A percentile compares a stretch with the other conserved stretches of the same genome.
phyloP scores from a whole-genome alignment of 2,888 invertebrate species.

The Nephrotoma guestfalica region DNA sequence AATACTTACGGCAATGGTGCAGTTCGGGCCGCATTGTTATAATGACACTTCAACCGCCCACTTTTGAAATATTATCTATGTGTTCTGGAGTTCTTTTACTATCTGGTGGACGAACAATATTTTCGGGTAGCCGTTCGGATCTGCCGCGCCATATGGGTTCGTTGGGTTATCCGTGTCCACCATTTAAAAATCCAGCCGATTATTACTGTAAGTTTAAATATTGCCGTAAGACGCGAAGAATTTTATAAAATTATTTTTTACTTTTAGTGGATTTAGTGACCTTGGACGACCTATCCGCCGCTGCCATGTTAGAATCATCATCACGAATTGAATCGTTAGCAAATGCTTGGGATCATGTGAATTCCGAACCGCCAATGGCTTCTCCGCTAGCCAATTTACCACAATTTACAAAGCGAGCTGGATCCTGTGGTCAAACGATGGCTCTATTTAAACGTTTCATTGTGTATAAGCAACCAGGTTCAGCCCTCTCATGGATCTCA shows the following conservation, averaged over 20 bases:
- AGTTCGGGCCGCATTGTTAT: slow-evolving; percentile 67
- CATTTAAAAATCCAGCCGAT: slow-evolving; percentile 92
- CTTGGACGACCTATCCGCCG: slow-evolving; percentile 80
- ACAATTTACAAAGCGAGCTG: slow-evolving; percentile 46
- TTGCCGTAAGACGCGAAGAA: neutral
- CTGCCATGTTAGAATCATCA: slow-evolving; percentile 88
- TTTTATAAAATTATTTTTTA: neutral
- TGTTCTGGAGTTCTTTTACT: slow-evolving; percentile 52
- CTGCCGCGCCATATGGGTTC: slow-evolving; percentile 87
- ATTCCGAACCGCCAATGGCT: slow-evolving; percentile 33
- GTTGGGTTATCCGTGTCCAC: slow-evolving; percentile 85
- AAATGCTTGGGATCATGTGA: slow-evolving; percentile 43
- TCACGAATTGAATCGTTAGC: slow-evolving; percentile 83
- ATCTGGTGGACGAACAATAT: slow-evolving; percentile 83
- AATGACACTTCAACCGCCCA: slow-evolving; percentile 84
- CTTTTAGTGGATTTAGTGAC: slow-evolving; percentile 82
- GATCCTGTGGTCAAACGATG: slow-evolving; percentile 52
- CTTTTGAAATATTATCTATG: slow-evolving; percentile 92
- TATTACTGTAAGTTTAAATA: slow-evolving; percentile 63
- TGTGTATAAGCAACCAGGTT: slow-evolving; percentile 74
- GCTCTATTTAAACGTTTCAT: slow-evolving; percentile 40
- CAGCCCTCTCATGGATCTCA: slow-evolving; percentile 62
- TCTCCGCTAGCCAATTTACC: slow-evolving; percentile 69
- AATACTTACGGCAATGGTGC: slow-evolving; percentile 79
- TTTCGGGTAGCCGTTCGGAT: slow-evolving; percentile 75